A percentile compares a stretch with the other conserved stretches of the same genome.
Evolutionary conservation across 1,140 invertebrate genomes (phyloP).

Genomic region (Bradynema listronoti): DNA sequence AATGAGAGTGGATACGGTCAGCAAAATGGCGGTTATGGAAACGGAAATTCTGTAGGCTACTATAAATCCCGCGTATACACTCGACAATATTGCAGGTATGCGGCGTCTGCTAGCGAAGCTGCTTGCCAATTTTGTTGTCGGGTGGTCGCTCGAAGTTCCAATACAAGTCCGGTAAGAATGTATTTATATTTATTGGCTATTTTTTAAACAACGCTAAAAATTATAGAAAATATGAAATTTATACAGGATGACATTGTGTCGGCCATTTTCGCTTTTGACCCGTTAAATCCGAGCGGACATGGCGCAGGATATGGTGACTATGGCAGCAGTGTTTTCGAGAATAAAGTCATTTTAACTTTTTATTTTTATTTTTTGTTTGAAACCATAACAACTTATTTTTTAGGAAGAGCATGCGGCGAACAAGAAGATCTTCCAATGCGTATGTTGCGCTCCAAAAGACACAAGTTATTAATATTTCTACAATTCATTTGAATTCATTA

Average conservation of each 20-base stretch:
- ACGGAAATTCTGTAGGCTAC: conserved; percentile 4
- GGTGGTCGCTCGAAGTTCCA: conserved; percentile 21
- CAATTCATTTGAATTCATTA: no score
- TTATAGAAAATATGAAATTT: background rate
- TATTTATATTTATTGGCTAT: background rate
- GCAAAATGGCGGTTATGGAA: conserved; percentile 4
- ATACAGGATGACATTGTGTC: conserved; percentile 20
- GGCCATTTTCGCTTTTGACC: conserved; percentile 20
- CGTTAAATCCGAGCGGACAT: conserved; percentile 14
- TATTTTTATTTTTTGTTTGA: no score
- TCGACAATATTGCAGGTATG: conserved; percentile 22
- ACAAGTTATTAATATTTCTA: no score
- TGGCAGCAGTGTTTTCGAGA: no score
- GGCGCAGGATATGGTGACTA: conserved; percentile 16
- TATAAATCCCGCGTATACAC: conserved; percentile 19
- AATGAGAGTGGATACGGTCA: background rate
- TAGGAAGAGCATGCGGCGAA: no score
- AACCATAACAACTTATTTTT: no score
- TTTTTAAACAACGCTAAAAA: background rate
- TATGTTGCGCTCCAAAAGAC: no score
- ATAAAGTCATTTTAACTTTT: no score
- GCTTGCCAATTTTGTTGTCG: conserved; percentile 19
- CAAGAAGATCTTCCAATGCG: no score
- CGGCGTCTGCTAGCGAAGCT: conserved; percentile 10
- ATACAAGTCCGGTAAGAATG: conserved; percentile 21